Conservation (phyloP, 1,140 invertebrate genomes). For the Sesamia nonagrioides region DNA sequence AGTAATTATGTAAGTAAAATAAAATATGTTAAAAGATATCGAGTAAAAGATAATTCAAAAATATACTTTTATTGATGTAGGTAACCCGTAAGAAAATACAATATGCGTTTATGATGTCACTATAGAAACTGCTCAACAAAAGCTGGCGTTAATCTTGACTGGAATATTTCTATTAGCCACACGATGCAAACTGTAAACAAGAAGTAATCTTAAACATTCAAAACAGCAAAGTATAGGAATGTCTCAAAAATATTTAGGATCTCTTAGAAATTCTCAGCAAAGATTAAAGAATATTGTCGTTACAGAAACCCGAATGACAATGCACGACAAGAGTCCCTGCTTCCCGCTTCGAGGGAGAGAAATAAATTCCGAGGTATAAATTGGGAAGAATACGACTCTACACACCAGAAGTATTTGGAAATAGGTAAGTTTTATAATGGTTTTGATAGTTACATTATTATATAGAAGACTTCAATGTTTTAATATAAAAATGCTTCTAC, state of each 20-base stretch:
- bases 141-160: no score
- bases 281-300: constrained; percentile 52
- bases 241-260: background rate
- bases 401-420: constrained; percentile 97
- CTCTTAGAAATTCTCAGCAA: background rate
- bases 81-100: no score
- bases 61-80: no score
- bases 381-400: constrained; percentile 97
- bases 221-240: background rate
- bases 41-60: no score
- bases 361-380: constrained; percentile 93
- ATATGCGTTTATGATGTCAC: no score
- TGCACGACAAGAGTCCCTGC: constrained; percentile 90
- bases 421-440: constrained; percentile 91
- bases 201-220: background rate
- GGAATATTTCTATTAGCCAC: no score
- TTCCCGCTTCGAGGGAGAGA: constrained; percentile 93
- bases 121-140: no score
- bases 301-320: constrained; percentile 96
- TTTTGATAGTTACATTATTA: background rate
- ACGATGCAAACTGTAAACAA: background rate
- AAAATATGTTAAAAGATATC: no score
- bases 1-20: no score
- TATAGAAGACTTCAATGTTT: background rate
- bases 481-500: no score